Base-by-base conservation (phyloP, 1,140 invertebrate genomes). In the Episyrphus balteatus region DNA sequence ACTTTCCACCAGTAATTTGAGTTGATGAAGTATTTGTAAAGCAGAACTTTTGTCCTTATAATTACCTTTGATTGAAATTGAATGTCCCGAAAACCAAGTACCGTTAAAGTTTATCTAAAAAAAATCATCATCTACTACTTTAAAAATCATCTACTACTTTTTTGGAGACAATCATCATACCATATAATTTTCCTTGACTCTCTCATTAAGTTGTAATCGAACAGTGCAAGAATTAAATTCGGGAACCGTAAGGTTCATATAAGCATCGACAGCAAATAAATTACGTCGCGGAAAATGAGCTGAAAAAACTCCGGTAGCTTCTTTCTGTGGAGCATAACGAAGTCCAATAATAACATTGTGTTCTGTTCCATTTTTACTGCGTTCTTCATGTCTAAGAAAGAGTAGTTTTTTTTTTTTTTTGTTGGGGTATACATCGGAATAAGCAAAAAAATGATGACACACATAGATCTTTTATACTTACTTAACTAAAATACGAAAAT, bases 81-180 rank as follows among this genome's bases (percentile, higher is more conserved):
- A 84, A 44, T 85, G 80, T 2, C 83, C 83, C 47, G 82, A 86
- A 57, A 89, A 88, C 84, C 84, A 88, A 0, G 79, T 75, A 0
- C 82, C 83, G 5, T 75, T 70, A 30, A 84, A 71, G 37, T 83
- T 80, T 6, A 86, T 59, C 70, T 83, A 51, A 41, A 41, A 18
- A 26, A 26, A 26, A 5, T 5, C 8, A 26, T 26, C 21, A 26
- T 26, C 3, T 5, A 26, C 3, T 26, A 26, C 3, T 26, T 26
- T 8, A n/a, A n/a, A n/a, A n/a, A n/a, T n/a, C n/a, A n/a, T n/a
- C n/a, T n/a, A n/a, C n/a, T n/a, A 5, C 21, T 3, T 18, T 2
- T 41, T 41, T 12, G 8, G 14, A 21, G 19, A 14, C n/a, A 8
- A 5, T 26, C 8, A 5, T 9, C n/a, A 67, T 65, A 78, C 74